Conservation (phyloP, 2,113 vertebrate genomes). For the Ophiodon elongatus region DNA sequence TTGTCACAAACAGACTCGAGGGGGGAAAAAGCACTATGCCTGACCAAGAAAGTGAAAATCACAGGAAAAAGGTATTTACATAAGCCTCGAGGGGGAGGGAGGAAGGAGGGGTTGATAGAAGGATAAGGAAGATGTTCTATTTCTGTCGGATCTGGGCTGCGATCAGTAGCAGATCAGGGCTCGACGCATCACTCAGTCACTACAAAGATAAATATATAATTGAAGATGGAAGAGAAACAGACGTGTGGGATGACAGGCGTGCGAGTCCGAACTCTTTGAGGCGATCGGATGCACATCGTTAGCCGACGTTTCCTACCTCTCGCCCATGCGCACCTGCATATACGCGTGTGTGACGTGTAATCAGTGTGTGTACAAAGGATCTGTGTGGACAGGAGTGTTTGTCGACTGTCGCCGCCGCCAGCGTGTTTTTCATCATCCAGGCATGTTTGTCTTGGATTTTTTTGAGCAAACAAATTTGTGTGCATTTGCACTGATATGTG, state of each 20-base stretch:
- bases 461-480: constrained; percentile 41
- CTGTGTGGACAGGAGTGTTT: constrained; percentile 42
- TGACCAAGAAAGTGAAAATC: constrained; percentile 41
- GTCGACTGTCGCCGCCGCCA: background rate
- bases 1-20: background rate
- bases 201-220: constrained; percentile 70
- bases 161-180: constrained; percentile 61
- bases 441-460: constrained; percentile 49
- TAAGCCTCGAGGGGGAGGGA: constrained; percentile 39
- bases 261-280: constrained; percentile 44
- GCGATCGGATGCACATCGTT: constrained; percentile 61
- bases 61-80: constrained; percentile 67
- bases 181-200: constrained; percentile 53
- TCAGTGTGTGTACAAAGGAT: constrained; percentile 35
- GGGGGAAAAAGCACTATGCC: constrained; percentile 12
- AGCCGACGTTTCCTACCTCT: constrained; percentile 14
- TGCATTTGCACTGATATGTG: constrained; percentile 35
- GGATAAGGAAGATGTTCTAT: constrained; percentile 69
- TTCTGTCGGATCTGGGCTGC: constrained; percentile 65
- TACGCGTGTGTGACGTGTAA: constrained; percentile 29
- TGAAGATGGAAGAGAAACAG: constrained; percentile 54
- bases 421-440: constrained; percentile 57
- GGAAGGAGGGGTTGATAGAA: background rate
- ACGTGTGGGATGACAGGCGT: constrained; percentile 59
- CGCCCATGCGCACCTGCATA: background rate